Percentiles rank a stretch among this genome's conserved stretches.
Conservation (phyloP, 2,113 vertebrate species). For the Maccullochella peelii region DNA sequence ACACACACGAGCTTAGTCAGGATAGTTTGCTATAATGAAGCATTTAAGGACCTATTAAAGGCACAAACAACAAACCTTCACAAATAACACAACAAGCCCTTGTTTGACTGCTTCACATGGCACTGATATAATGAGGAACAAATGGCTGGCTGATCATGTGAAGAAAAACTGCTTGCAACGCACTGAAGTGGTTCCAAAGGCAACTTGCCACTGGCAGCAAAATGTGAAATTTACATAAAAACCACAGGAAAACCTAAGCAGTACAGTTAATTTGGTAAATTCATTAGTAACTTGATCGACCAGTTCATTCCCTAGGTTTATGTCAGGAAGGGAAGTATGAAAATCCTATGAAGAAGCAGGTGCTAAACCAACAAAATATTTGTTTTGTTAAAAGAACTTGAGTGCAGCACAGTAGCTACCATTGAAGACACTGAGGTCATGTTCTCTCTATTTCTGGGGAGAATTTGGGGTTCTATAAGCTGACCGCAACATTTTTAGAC, state of each 20-base stretch:
- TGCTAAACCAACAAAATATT: background rate
- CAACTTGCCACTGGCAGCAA: slow-evolving; percentile 26
- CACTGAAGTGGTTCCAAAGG: slow-evolving; percentile 29
- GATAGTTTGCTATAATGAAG: slow-evolving; percentile 35
- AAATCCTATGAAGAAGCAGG: background rate
- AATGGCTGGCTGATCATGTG: slow-evolving; percentile 59
- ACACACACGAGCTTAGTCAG: slow-evolving; percentile 57
- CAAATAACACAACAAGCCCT: slow-evolving; percentile 55
- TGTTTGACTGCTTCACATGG: slow-evolving; percentile 55
- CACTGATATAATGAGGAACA: slow-evolving; percentile 69
- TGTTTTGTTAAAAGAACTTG: background rate
- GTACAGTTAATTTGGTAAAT: background rate
- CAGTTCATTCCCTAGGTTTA: background rate
- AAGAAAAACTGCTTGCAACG: slow-evolving; percentile 36
- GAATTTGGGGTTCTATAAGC: background rate
- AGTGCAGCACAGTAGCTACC: background rate
- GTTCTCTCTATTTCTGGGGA: background rate
- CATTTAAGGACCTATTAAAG: slow-evolving; percentile 60
- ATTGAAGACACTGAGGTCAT: background rate
- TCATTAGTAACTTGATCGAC: background rate
- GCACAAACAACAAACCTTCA: slow-evolving; percentile 54
- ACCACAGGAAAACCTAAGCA: background rate
- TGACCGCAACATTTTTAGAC: background rate
- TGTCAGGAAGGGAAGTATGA: background rate
- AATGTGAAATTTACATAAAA: slow-evolving; percentile 29